Conservation (phyloP, 2,888 invertebrate genomes). For the Oxytorus armatus region DNA sequence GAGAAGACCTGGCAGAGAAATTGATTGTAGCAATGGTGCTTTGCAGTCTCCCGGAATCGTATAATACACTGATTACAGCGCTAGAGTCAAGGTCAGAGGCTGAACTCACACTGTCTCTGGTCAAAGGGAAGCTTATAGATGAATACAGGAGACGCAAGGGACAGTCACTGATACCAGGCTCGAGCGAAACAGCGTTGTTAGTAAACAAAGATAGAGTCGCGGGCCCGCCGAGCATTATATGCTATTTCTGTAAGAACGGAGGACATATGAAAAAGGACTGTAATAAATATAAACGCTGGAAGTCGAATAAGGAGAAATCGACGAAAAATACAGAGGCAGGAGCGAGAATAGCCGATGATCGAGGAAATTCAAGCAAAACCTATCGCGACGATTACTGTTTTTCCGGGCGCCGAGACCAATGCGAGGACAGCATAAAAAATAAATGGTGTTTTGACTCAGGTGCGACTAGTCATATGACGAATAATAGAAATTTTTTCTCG, state of each 20-base stretch:
- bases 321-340: no score
- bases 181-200: conserved; percentile 15
- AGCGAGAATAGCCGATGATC: no score
- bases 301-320: no score
- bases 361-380: neutral
- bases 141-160: conserved; percentile 65
- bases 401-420: neutral
- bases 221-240: no score
- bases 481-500: no score
- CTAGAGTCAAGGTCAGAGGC: conserved; percentile 66
- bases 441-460: conserved; percentile 66
- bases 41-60: conserved; percentile 71
- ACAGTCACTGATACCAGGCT: no score
- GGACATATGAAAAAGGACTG: no score
- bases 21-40: conserved; percentile 68
- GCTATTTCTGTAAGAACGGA: no score
- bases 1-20: conserved; percentile 63
- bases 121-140: conserved; percentile 68
- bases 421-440: neutral
- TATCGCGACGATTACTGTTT: conserved; percentile 11
- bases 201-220: no score
- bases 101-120: conserved; percentile 63
- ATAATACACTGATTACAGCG: conserved; percentile 68
- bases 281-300: no score
- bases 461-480: conserved; percentile 48